Conservation (phyloP, 2,888 invertebrate genomes). For the Philonicus albiceps region DNA sequence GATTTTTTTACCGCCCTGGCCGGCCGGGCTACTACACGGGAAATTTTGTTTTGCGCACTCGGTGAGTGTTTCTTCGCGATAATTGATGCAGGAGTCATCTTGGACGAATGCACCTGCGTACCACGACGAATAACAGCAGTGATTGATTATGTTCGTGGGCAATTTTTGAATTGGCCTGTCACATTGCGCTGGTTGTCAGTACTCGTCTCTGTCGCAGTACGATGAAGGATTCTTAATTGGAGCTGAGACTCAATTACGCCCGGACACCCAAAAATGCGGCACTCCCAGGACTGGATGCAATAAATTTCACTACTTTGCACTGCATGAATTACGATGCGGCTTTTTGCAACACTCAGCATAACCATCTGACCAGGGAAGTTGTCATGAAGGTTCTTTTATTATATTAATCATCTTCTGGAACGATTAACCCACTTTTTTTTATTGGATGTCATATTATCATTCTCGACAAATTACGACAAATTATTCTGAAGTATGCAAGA, state of each 20-base stretch:
- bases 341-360: background rate
- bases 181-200: constrained; percentile 28
- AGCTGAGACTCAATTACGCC: background rate
- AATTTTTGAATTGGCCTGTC: constrained; percentile 41
- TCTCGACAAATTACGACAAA: background rate
- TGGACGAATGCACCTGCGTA: constrained; percentile 31
- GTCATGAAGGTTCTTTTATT: background rate
- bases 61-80: constrained; percentile 33
- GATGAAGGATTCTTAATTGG: constrained; percentile 16
- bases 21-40: constrained; percentile 21
- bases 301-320: background rate
- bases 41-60: constrained; percentile 42
- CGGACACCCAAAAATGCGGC: background rate
- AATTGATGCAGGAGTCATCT: constrained; percentile 31
- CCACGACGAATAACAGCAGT: constrained; percentile 30
- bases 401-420: background rate
- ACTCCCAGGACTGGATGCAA: background rate
- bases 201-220: constrained; percentile 3
- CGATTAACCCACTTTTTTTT: background rate
- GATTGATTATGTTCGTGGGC: constrained; percentile 38
- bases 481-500: background rate
- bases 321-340: background rate
- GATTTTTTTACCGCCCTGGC: background rate
- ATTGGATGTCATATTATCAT: background rate
- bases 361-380: background rate